Base-by-base conservation (phyloP, 2,888 invertebrate genomes). In the Urechis unicinctus region DNA sequence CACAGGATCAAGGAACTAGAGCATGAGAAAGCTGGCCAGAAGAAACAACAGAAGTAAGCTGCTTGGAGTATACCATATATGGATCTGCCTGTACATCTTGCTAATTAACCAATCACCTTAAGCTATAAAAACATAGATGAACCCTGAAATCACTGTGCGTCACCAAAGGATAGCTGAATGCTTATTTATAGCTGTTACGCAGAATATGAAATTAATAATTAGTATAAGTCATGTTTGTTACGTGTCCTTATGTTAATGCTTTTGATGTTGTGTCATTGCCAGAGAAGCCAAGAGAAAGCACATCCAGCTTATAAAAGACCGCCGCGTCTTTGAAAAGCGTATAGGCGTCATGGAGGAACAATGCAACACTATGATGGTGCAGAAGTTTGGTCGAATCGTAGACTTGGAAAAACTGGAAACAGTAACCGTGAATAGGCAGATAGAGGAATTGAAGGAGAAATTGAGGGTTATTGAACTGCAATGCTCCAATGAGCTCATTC, bases 361-460 rank as follows among this genome's bases (percentile, higher is more conserved):
- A 28, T 77, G 77, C 57, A 69, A 76, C 53, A 63, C 68, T 57
- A 71, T 74, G 73, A 78, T 78, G 77, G 56, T 71, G 21, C 69
- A 68, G 49, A 78, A 78, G 65, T 78, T 77, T 65, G 78, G 53
- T 21, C 62, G 69, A 21, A 64, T 74, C 24, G 74, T 77, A 2
- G 73, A 78, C 61, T 62, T 78, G 42, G 78, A 78, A 63, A 73
- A 72, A 55, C 63, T 78, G 26, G 78, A 78, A 60, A 70, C 72
- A 2, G 72, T 77, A 22, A 76, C 75, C 2, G 75, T 77, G 2
- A 78, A 78, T 63, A 61, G 74, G 45, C 65, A 68, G 56, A 72
- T 75, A 21, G 77, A 78, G 58, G 78, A 78, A 60, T 66, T 74
- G 59, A 77, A 74, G 60, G 76, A 75, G 61, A 77, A 72, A 56